Evolutionary conservation across 2,888 invertebrate genomes (phyloP), one percentile per base, ranked within the genome.

Genomic region (Drosophila cyrtoloma): DNA sequence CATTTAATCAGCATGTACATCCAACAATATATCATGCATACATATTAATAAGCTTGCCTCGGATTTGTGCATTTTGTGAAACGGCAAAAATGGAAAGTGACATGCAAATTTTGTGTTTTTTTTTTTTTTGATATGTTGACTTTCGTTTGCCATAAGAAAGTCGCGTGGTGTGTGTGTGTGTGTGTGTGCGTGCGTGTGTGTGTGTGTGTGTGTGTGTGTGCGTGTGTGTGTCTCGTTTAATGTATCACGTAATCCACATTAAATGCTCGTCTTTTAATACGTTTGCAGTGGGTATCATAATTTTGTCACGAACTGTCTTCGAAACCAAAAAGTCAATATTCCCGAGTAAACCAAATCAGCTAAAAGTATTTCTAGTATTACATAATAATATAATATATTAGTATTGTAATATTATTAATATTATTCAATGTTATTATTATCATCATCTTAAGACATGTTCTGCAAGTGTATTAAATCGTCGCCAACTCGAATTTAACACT

Each of bases 201-300:
- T 67, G 22, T 14, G 22, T 44, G 6, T 67, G n/a, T 64, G 22
- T 53, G 22, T 75, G 5, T 37, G 14, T 28, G 14, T 39, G 26
- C 10, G 39, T 30, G n/a, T 57, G 19, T 76, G 28, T 55, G 61
- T 65, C 63, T 71, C 55, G 50, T 65, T 81, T 69, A 58, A 72
- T 77, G 59, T 57, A 69, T 79, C 81, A 79, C 79, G 79, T 79
- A 81, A 81, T 77, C 68, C 66, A 66, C 75, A 82, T 82, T 70
- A 75, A 82, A 75, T 72, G 71, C 57, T 64, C 55, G 56, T 55
- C 22, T 60, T 52, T 57, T 32, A 16, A 39, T 55, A 58, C 58
- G 10, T 42, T 58, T 22, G 39, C 57, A 32, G 42, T 16, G 44
- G 58, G 58, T 22, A 22, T 32, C 42, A 30, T 30, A 22, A 42